phyloP scores from a whole-genome alignment of 1,140 invertebrate species.

The Drosophila parvula region DNA sequence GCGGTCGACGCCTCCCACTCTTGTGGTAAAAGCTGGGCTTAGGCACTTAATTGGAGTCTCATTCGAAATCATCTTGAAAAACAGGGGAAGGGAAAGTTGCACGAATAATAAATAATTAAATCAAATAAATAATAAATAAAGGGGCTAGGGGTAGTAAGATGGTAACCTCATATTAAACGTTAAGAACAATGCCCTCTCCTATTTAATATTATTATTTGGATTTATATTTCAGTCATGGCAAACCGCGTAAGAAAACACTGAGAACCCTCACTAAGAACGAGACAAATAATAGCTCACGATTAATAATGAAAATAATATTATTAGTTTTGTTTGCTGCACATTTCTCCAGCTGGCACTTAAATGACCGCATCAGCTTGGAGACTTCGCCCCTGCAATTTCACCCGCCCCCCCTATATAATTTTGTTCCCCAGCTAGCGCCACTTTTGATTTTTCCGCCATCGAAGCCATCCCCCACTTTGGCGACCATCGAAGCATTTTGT shows the following conservation, averaged over 20 bases:
- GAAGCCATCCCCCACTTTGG: conserved; percentile 22
- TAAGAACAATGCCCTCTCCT: too few relatives aligned
- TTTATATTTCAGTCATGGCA: too few relatives aligned
- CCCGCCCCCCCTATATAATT: conserved; percentile 1
- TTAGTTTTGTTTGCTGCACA: conserved; percentile 43
- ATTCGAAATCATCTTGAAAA: background rate
- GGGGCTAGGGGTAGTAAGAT: background rate
- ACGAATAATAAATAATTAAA: background rate
- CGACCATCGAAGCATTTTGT: conserved; percentile 51
- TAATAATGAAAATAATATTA: conserved; percentile 48
- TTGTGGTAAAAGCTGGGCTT: conserved; percentile 1
- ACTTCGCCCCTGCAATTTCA: conserved; percentile 32
- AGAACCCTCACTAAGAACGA: background rate
- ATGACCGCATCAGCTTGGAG: conserved; percentile 42
- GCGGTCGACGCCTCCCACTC: conserved; percentile 17
- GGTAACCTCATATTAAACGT: too few relatives aligned
- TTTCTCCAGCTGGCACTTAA: conserved; percentile 49
- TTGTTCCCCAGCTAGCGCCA: background rate
- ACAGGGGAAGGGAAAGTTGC: background rate
- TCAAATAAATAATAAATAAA: background rate
- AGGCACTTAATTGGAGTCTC: conserved; percentile 15
- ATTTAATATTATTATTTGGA: too few relatives aligned
- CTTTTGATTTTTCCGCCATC: background rate
- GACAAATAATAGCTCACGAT: conserved; percentile 40
- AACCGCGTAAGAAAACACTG: background rate